Evolutionary conservation across 1,140 invertebrate species (phyloP).

Genomic region (Battus philenor): DNA sequence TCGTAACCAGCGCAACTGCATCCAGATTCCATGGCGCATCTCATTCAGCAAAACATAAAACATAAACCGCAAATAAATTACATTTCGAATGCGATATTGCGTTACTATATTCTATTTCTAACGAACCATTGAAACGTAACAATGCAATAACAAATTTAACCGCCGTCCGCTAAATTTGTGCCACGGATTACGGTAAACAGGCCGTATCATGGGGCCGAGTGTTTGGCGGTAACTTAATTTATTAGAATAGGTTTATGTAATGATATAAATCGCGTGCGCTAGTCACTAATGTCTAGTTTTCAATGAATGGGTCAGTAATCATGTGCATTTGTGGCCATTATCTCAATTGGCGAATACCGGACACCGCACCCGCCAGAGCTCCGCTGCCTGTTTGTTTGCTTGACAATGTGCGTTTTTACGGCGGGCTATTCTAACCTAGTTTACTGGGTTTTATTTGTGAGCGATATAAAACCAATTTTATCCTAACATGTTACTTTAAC

Average conservation of each 20-base stretch:
- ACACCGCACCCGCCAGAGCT: constrained; percentile 55
- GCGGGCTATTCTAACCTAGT: constrained; percentile 17
- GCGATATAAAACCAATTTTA: too few relatives aligned
- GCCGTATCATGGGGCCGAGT: constrained; percentile 33
- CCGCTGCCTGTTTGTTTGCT: constrained; percentile 52
- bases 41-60: constrained; percentile 17
- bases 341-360: constrained; percentile 67
- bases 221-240: constrained; percentile 39
- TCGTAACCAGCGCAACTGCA: constrained; percentile 8
- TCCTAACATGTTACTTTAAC: too few relatives aligned
- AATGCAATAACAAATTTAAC: constrained; percentile 23
- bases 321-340: constrained; percentile 69
- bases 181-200: constrained; percentile 34
- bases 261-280: constrained; percentile 47
- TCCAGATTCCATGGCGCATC: constrained; percentile 14
- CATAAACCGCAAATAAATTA: constrained; percentile 22
- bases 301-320: constrained; percentile 69
- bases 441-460: neutral
- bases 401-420: constrained; percentile 52
- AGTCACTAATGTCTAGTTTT: constrained; percentile 49
- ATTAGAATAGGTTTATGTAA: constrained; percentile 33
- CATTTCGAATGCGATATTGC: constrained; percentile 20
- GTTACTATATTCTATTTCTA: constrained; percentile 34
- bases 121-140: constrained; percentile 21
- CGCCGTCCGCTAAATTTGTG: constrained; percentile 24